Evolutionary conservation across 2,113 vertebrate genomes (phyloP), one percentile per base, ranked within the genome.

Genomic region (Gymnobelideus leadbeateri): DNA sequence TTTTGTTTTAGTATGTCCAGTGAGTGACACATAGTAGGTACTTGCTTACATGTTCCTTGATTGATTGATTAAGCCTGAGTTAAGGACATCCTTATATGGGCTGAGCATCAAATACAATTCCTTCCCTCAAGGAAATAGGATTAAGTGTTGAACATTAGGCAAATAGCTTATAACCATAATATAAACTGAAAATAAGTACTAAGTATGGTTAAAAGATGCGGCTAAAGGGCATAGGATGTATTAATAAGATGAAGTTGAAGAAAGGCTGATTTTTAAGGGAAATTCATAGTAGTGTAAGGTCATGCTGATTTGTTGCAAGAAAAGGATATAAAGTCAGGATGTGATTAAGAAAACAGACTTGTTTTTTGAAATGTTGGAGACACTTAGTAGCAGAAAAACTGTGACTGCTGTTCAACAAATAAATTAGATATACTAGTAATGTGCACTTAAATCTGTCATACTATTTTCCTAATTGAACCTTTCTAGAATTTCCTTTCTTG

Each of bases 331-430:
- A 95, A 90, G 55, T 31, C 28, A 95, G 91, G 51, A 4, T 53
- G 89, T 26, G 14, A 93, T 89, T 50, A 89, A 43, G 68, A 46
- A 95, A 93, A 21, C 46, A 54, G 94, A 91, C 51, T 49, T 91
- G 19, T 46, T 21, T 51, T 3, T 21, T 92, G 50, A 52, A 84
- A 25, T 8, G 43, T 23, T 68, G 16, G 43, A 94, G 92, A 92
- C 89, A 95, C 89, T 47, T 57, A 47, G 94, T 61, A 2, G 51
- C 25, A 93, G 89, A 95, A 89, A 51, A 21, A 61, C 49, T 90
- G 91, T 94, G 91, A 16, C 37, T 68, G 31, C 94, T 96, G 77
- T 90, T 89, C 92, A 92, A 25, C 14, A 96, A 89, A 93, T 84
- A 14, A 6, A n/a, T 96, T 92, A 95, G 90, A 16, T 37, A 0